phyloP scores from a whole-genome alignment of 2,888 invertebrate species.

The Podabrus alpinus region DNA sequence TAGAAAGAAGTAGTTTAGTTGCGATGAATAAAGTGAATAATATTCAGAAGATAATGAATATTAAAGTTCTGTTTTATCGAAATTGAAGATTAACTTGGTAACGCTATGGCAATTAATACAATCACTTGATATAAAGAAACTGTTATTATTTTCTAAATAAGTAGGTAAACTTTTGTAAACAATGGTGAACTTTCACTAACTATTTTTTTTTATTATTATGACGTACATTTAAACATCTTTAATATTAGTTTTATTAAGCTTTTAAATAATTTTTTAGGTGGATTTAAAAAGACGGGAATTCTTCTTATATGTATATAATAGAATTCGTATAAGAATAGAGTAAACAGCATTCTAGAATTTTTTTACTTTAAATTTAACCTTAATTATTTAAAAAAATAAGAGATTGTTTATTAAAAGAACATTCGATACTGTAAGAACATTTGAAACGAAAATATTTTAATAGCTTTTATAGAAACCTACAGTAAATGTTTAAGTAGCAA shows the following conservation, averaged over 20 bases:
- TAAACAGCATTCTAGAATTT: not conserved
- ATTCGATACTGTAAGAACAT: not conserved
- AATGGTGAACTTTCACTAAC: not conserved
- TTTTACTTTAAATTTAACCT: not conserved
- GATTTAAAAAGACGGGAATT: not conserved
- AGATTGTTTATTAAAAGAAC: not conserved
- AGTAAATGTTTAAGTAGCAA: not conserved
- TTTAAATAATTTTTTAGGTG: too few species aligned
- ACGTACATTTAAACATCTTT: not conserved
- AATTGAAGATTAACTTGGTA: not conserved
- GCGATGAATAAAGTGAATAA: not conserved
- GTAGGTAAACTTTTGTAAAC: not conserved
- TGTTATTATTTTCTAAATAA: not conserved
- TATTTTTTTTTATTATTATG: not conserved
- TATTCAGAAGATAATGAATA: not conserved
- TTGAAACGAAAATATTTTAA: not conserved
- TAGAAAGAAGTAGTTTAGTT: constrained; percentile 4
- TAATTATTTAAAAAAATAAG: not conserved
- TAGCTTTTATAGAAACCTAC: not conserved
- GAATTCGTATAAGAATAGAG: not conserved
- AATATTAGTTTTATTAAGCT: not conserved
- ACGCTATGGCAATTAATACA: not conserved
- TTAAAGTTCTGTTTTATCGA: not conserved
- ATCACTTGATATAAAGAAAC: not conserved
- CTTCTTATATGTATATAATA: not conserved